These are phyloP conservation scores for Phylloscopus trochiloides DNA, from an alignment of 2,113 vertebrate genomes.

Conservation along the genomic window DNA sequence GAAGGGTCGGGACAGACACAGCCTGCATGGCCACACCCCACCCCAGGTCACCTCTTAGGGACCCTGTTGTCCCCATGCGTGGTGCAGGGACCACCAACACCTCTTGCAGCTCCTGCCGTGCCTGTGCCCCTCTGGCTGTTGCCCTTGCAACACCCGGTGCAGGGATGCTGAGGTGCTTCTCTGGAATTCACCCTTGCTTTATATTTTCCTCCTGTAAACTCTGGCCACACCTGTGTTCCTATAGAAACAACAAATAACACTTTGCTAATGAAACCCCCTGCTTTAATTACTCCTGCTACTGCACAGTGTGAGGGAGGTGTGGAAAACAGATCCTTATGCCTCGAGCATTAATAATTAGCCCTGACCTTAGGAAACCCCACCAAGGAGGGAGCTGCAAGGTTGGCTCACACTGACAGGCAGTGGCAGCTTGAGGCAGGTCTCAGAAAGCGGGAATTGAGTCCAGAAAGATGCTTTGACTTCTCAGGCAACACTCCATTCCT, in stretches of 20 bases:
- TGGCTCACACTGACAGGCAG: neutral
- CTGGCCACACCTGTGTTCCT: neutral
- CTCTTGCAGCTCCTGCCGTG: neutral
- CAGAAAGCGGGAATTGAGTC: neutral
- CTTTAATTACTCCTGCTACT: neutral
- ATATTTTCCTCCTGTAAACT: neutral
- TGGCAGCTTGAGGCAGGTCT: neutral
- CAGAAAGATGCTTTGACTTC: neutral
- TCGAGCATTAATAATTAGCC: neutral
- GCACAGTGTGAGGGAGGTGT: neutral
- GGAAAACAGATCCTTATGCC: neutral
- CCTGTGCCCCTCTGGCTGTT: neutral
- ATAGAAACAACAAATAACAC: neutral
- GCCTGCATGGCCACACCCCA: neutral
- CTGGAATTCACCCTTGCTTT: neutral
- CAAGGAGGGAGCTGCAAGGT: neutral
- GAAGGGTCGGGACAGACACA: neutral
- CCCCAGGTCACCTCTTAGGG: neutral
- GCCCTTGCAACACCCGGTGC: accelerated
- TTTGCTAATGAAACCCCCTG: neutral
- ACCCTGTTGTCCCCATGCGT: accelerated
- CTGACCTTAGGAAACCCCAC: neutral
- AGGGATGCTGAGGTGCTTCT: neutral
- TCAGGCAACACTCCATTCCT: neutral
- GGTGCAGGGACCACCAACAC: neutral